Evolutionary conservation across 2,888 invertebrate genomes (phyloP).

Genomic region (Conomelus anceps): DNA sequence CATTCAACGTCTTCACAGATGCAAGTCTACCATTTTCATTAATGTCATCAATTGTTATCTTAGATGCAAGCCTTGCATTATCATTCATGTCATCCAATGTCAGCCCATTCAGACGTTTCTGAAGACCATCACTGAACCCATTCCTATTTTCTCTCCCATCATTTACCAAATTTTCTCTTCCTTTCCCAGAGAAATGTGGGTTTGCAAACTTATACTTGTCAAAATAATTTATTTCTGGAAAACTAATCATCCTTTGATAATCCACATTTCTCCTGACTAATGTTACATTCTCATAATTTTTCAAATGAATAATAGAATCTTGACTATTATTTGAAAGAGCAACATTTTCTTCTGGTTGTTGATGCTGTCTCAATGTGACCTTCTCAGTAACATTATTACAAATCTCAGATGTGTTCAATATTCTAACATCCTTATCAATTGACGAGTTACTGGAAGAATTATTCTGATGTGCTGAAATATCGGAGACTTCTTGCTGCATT

Average conservation of each 20-base stretch:
- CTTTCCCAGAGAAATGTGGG: neutral
- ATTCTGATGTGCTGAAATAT: too few species aligned
- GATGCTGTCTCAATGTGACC: neutral
- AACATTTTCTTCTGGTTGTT: neutral
- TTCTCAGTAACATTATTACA: neutral
- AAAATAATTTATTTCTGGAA: neutral
- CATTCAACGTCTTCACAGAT: too few species aligned
- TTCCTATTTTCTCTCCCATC: neutral
- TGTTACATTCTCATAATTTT: neutral
- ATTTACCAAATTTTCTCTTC: neutral
- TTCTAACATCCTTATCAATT: too few species aligned
- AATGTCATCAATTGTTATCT: too few species aligned
- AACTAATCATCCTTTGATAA: neutral
- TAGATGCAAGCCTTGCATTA: neutral
- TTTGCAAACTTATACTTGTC: too few species aligned
- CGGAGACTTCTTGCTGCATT: too few species aligned
- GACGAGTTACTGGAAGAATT: too few species aligned
- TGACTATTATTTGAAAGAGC: neutral
- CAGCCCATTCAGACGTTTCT: neutral
- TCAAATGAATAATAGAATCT: neutral
- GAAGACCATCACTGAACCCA: too few species aligned
- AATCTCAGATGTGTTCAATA: neutral
- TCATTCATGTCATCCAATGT: too few species aligned
- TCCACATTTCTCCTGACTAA: neutral
- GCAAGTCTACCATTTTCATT: neutral